Base-by-base conservation (phyloP, 2,797 vertebrate genomes). In the Alcedo atthis region DNA sequence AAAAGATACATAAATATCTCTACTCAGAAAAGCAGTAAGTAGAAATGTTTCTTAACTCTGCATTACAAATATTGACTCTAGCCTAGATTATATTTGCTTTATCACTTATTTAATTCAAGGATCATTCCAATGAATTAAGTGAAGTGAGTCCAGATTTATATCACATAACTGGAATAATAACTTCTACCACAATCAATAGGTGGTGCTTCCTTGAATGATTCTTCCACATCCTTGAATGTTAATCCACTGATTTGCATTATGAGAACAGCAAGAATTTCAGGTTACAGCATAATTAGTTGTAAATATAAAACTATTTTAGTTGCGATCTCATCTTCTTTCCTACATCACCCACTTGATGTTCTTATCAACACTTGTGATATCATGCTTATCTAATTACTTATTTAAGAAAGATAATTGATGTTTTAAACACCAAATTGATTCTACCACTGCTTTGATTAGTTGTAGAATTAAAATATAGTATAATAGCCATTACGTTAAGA, bases 381-480 rank as follows among this genome's bases (percentile, higher is more conserved):
- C 45, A 84, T 90, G 37, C 80, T 84, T 88, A 9, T 42, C 37
- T 95, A 83, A 83, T 94, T 87, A 76, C 30, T 96, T 59, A 91
- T 91, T 88, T 87, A 93, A 91, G 58, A 76, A 91, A 62, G 24
- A 66, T 59, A 85, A 74, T 92, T 85, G 89, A 92, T 83, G 81
- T 84, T 75, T 92, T 70, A 94, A 85, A 26, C 19, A 82, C 33
- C 2, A 80, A 35, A 83, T 85, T 43, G 42, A 76, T 75, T 89
- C 16, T 75, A n/a, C 2, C 5, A 18, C 13, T 82, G 45, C 26
- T 76, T 86, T 70, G 49, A 81, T 25, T 25, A 51, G 10, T 4
- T 66, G 5, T 13, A 43, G 24, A 81, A 71, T 32, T 67, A 79
- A 79, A 59, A 57, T 55, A 42, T 13, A 43, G 9, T 10, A 17